These are phyloP conservation scores for Dynastes grantii DNA, from an alignment of 2,888 invertebrate species.

Conservation along the genomic window DNA sequence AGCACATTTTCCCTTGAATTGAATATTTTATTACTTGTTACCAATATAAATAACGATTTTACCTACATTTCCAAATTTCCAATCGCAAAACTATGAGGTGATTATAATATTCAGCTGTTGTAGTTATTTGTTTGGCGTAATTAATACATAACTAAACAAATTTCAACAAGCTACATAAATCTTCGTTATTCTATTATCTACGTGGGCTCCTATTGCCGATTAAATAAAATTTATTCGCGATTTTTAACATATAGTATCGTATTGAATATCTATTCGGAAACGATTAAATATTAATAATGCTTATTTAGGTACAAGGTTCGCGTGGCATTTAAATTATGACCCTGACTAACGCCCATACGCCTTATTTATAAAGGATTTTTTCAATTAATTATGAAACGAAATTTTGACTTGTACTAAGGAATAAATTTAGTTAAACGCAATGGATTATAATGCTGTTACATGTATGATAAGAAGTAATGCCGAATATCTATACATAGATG, in stretches of 20 bases:
- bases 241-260: not conserved
- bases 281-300: slow-evolving; percentile 2
- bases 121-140: too few relatives aligned
- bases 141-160: too few relatives aligned
- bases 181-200: not conserved
- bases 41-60: not conserved
- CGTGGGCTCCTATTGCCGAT: not conserved
- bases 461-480: too few relatives aligned
- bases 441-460: too few relatives aligned
- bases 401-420: too few relatives aligned
- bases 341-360: not conserved
- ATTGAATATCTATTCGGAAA: slow-evolving; percentile 1
- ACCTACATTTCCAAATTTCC: not conserved
- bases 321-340: slow-evolving; percentile 13
- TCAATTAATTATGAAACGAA: too few relatives aligned
- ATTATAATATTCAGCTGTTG: not conserved
- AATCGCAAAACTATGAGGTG: not conserved
- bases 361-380: too few relatives aligned
- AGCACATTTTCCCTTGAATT: too few relatives aligned
- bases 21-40: too few relatives aligned
- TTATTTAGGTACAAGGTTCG: slow-evolving; percentile 12
- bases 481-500: too few relatives aligned
- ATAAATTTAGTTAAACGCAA: too few relatives aligned
- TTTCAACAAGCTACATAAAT: not conserved
- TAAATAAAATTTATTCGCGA: not conserved